phyloP scores from a whole-genome alignment of 2,797 vertebrate species.

The Enteromius trimaculatus region DNA sequence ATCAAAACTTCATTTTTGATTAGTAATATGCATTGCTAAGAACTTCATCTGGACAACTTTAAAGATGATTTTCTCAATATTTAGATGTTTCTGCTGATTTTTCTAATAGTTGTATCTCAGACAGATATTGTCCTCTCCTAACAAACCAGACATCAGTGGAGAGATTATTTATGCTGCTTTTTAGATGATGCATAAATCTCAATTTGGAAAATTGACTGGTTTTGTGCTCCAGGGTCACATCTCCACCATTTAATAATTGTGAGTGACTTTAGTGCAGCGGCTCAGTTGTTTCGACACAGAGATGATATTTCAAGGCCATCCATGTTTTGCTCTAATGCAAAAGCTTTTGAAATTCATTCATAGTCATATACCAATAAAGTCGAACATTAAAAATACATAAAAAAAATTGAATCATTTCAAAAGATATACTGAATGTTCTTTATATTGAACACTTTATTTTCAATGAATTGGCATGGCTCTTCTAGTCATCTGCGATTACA shows the following conservation, averaged over 20 bases:
- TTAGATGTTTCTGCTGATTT: not conserved
- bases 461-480: not conserved
- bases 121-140: not conserved
- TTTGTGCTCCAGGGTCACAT: not conserved
- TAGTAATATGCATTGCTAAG: not conserved
- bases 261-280: not conserved
- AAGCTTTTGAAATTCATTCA: not conserved
- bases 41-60: not conserved
- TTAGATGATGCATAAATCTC: not conserved
- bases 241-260: not conserved
- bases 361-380: not conserved
- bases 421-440: not conserved
- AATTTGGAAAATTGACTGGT: not conserved
- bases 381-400: not conserved
- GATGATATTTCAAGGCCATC: not conserved
- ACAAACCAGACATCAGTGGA: not conserved
- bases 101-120: too few relatives aligned
- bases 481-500: not conserved
- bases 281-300: not conserved
- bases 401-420: not conserved
- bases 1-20: too few relatives aligned
- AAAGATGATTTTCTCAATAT: not conserved
- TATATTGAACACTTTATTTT: not conserved
- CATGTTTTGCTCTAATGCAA: not conserved
- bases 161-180: not conserved